phyloP scores from a whole-genome alignment of 2,113 vertebrate genomes.

The Pteropus alecto region DNA sequence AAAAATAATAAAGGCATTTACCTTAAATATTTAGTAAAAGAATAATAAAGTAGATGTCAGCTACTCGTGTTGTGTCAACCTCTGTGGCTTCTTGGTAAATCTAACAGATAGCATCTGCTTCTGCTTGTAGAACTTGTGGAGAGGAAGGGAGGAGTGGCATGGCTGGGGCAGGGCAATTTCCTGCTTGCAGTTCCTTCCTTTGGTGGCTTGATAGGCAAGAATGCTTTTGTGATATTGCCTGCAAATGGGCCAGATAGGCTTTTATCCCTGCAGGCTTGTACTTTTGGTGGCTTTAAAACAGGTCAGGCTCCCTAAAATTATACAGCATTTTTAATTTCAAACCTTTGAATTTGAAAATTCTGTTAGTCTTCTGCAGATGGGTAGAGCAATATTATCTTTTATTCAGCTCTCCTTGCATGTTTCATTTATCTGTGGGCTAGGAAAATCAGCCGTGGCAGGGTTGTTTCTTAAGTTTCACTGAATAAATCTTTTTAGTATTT shows the following conservation, averaged over 20 bases:
- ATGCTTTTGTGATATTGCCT: slow-evolving; percentile 22
- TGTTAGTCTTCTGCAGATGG: not conserved
- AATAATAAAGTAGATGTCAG: not conserved
- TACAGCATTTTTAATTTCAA: not conserved
- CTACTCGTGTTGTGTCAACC: not conserved
- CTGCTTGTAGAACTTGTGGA: not conserved
- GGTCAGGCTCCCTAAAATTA: not conserved
- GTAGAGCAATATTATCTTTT: not conserved
- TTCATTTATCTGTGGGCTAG: not conserved
- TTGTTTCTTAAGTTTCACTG: not conserved
- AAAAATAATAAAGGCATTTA: slow-evolving; percentile 30
- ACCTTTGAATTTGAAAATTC: not conserved
- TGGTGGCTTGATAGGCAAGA: slow-evolving; percentile 25
- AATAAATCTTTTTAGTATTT: not conserved
- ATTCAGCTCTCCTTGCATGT: not conserved
- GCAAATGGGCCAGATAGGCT: not conserved
- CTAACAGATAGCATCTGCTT: not conserved
- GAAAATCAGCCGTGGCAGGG: not conserved
- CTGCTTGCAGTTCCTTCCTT: slow-evolving; percentile 61
- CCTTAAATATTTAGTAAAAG: not conserved
- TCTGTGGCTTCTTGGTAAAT: not conserved
- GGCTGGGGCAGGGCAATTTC: slow-evolving; percentile 50
- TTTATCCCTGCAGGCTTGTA: not conserved
- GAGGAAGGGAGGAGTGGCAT: slow-evolving; percentile 61
- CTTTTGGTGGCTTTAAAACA: slow-evolving; percentile 37